Evolutionary conservation across 2,888 invertebrate species (phyloP).

Genomic region (Dione vanillae): DNA sequence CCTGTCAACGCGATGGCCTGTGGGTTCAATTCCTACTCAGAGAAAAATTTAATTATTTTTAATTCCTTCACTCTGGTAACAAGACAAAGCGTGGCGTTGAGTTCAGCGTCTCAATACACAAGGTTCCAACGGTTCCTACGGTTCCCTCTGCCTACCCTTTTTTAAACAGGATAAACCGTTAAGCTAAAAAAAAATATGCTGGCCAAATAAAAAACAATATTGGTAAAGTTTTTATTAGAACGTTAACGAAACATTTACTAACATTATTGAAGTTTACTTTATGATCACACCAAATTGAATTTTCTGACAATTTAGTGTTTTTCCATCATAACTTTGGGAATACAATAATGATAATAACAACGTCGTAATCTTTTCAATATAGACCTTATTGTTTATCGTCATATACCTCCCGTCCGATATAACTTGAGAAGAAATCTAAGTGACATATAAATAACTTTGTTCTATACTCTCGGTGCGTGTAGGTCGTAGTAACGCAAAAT

Average conservation of each 20-base stretch:
- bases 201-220: not conserved
- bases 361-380: not conserved
- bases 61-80: too few relatives aligned
- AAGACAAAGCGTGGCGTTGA: too few relatives aligned
- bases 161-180: too few relatives aligned
- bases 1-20: too few relatives aligned
- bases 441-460: not conserved
- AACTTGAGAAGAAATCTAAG: not conserved
- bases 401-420: not conserved
- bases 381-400: not conserved
- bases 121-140: too few relatives aligned
- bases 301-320: slow-evolving; percentile 1
- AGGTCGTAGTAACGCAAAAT: too few relatives aligned
- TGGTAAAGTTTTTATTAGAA: slow-evolving; percentile 14
- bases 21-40: too few relatives aligned
- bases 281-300: slow-evolving; percentile 11
- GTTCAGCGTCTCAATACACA: too few relatives aligned
- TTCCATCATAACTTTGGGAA: slow-evolving; percentile 8
- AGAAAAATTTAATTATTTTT: too few relatives aligned
- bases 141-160: too few relatives aligned
- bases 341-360: not conserved
- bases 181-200: too few relatives aligned
- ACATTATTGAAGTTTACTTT: slow-evolving; percentile 18
- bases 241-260: slow-evolving; percentile 20
- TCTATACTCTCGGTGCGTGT: not conserved